These are phyloP conservation scores for Apoda limacodes DNA, from an alignment of 2,888 invertebrate species.

Conservation along the genomic window DNA sequence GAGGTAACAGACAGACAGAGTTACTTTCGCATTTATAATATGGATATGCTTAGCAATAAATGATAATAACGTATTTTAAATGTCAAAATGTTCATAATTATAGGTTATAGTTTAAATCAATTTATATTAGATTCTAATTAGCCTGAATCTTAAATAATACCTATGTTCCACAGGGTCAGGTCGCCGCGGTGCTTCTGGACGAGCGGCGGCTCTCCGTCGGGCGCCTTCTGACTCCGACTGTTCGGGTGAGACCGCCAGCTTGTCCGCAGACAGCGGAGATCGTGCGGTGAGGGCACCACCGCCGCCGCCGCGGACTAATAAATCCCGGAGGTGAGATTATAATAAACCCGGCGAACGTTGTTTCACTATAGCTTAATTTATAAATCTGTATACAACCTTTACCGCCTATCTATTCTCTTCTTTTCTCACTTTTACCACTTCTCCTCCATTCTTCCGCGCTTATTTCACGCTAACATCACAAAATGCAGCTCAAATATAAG, in stretches of 20 bases:
- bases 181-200: constrained; percentile 58
- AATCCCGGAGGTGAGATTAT: constrained; percentile 39
- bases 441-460: too few species aligned
- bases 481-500: too few species aligned
- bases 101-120: background rate
- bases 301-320: constrained; percentile 37
- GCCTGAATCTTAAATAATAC: too few species aligned
- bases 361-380: too few species aligned
- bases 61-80: background rate
- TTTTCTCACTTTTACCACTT: too few species aligned
- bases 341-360: too few species aligned
- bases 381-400: too few species aligned
- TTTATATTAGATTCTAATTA: background rate
- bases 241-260: constrained; percentile 60
- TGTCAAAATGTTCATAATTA: background rate
- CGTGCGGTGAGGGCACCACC: constrained; percentile 40
- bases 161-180: constrained; percentile 36
- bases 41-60: background rate
- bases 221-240: constrained; percentile 64
- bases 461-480: too few species aligned
- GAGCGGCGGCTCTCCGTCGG: constrained; percentile 46
- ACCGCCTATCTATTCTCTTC: too few species aligned
- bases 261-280: constrained; percentile 63
- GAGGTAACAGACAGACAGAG: too few species aligned
- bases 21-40: too few species aligned